These are phyloP conservation scores for Todiramphus chloris DNA, from an alignment of 2,113 vertebrate species.

Conservation along the genomic window DNA sequence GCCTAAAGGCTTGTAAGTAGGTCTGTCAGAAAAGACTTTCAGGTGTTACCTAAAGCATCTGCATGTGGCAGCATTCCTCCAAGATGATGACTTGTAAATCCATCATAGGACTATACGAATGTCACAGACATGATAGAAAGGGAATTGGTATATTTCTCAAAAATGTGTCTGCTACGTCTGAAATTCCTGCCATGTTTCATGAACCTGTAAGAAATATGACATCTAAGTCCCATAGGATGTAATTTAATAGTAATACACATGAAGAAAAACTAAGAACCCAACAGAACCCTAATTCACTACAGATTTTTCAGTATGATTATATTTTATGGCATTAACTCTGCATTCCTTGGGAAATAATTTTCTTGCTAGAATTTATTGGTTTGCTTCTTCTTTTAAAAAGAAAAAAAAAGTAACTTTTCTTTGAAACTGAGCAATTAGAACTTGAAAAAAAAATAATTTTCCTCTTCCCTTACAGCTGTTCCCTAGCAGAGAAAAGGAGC, in stretches of 20 bases:
- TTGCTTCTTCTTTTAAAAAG: not conserved
- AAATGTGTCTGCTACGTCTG: not conserved
- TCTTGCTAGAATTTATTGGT: not conserved
- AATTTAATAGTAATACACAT: not conserved
- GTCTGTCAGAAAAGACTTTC: not conserved
- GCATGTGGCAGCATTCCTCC: not conserved
- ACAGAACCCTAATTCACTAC: not conserved
- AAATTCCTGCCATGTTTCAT: not conserved
- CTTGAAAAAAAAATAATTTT: not conserved
- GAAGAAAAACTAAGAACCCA: not conserved
- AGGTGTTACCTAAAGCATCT: not conserved
- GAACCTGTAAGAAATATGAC: not conserved
- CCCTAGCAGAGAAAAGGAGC: not conserved
- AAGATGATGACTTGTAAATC: not conserved
- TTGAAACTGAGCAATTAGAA: not conserved
- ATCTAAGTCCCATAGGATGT: not conserved
- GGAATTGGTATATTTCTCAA: not conserved
- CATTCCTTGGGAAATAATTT: not conserved
- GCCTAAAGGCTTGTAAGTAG: not conserved
- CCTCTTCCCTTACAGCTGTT: not conserved
- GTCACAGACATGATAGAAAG: not conserved
- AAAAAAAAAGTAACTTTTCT: not conserved
- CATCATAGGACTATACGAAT: not conserved
- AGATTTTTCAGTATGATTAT: not conserved
- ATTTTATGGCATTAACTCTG: not conserved